A percentile compares a stretch with the other conserved stretches of the same genome.
phyloP scores from a whole-genome alignment of 2,888 invertebrate genomes.

The Napeogenes inachia region DNA sequence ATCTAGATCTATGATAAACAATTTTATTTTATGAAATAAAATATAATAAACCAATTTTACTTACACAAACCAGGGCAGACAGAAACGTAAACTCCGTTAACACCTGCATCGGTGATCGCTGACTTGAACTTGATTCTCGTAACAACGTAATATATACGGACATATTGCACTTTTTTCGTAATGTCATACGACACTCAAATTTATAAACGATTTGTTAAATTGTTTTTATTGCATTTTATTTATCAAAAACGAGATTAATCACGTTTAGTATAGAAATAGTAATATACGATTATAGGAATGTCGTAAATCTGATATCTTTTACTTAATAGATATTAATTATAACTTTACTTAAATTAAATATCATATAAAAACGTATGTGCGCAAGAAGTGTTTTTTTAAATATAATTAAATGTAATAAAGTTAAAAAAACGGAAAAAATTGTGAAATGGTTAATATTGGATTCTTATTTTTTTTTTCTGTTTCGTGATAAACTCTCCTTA shows the following conservation, averaged over 20 bases:
- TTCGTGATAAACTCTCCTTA: too few relatives aligned
- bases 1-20: neutral
- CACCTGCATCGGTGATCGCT: constrained; percentile 48
- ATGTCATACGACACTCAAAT: constrained; percentile 25
- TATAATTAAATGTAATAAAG: too few relatives aligned
- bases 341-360: too few relatives aligned
- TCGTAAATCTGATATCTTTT: neutral
- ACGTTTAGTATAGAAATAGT: constrained; percentile 4
- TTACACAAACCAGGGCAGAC: constrained; percentile 52
- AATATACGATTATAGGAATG: neutral
- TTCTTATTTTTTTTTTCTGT: too few relatives aligned
- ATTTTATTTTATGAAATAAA: too few relatives aligned
- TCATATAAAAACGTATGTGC: too few relatives aligned
- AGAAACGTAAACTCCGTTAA: constrained; percentile 44
- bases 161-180: constrained; percentile 45
- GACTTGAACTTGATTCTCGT: constrained; percentile 36
- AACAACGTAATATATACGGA: constrained; percentile 50
- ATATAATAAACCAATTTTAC: constrained; percentile 26
- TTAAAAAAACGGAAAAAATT: too few relatives aligned
- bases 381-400: too few relatives aligned
- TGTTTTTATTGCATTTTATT: neutral
- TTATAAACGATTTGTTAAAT: constrained; percentile 31
- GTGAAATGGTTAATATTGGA: too few relatives aligned
- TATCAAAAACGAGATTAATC: neutral
- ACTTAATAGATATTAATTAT: too few relatives aligned